Evolutionary conservation across 2,113 vertebrate species (phyloP).

Genomic region (Lophura nycthemera): DNA sequence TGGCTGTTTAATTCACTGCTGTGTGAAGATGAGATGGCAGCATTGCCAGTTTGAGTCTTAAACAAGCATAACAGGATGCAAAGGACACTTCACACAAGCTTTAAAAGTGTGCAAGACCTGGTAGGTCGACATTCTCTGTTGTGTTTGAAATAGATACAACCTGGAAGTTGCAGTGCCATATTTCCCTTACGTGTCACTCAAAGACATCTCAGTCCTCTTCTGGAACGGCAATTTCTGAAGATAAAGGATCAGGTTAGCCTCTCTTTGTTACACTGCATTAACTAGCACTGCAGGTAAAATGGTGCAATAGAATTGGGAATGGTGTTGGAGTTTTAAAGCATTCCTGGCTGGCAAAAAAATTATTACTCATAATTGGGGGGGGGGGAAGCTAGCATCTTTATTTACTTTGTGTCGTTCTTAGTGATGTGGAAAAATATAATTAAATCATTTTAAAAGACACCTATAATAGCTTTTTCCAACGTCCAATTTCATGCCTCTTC

Average conservation of each 20-base stretch:
- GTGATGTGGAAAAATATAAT: constrained; percentile 53
- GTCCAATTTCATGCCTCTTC: constrained; percentile 65
- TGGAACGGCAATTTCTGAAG: background rate
- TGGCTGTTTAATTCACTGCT: background rate
- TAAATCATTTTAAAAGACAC: constrained; percentile 59
- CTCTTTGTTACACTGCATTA: background rate
- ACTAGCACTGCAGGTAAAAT: background rate
- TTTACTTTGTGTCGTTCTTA: background rate
- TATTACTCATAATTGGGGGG: background rate
- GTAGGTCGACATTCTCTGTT: background rate
- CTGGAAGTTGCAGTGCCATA: background rate
- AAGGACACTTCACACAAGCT: background rate
- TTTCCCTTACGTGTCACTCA: background rate
- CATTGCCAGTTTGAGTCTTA: background rate
- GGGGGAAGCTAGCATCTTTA: background rate
- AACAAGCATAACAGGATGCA: background rate
- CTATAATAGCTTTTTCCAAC: constrained; percentile 40
- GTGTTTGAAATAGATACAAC: background rate
- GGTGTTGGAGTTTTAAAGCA: background rate
- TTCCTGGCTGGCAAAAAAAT: background rate
- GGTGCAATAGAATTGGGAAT: background rate
- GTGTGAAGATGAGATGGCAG: background rate
- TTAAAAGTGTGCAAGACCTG: background rate
- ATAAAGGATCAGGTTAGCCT: background rate
- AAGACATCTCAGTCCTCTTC: background rate